Evolutionary conservation across 2,113 vertebrate species (phyloP), one percentile per base, ranked within the genome.

Genomic region (Mirounga angustirostris): DNA sequence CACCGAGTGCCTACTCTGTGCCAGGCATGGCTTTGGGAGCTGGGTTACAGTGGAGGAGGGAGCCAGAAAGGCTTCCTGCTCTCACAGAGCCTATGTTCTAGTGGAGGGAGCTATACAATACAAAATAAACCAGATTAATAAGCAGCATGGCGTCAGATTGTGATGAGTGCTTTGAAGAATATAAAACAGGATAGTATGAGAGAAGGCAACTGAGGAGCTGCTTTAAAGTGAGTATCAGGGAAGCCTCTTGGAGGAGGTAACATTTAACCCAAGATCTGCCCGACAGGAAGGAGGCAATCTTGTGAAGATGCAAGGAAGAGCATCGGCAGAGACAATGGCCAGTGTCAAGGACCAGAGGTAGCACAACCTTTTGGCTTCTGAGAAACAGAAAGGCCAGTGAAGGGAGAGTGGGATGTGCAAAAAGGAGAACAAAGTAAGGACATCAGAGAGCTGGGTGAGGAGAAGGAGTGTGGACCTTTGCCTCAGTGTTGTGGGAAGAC

Each of bases 91-190:
- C 40, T 52, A 82, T 1, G 1, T 80, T 30, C 46, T 52, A 43
- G 26, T 6, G 5, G 11, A 24, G 33, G 22, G 15, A 15, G 5
- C 50, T 0, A 40, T 10, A 58, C 16, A 93, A 89, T 11, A 93
- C 63, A 79, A 95, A 93, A 63, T 81, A 94, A 95, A 33, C 28
- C 26, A 19, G 50, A 89, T 33, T 79, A 83, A 21, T 30, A 65
- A 78, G 59, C 2, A 59, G 54, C 14, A 78, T 1, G 0, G 19
- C 0, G 0, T 61, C 56, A 40, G 16, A n/a, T 9, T 82, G 2
- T 40, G 30, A 71, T 50, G 19, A 73, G 24, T 8, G 18, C 28
- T 52, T 46, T 56, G 22, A 86, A 94, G 78, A 88, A 93, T 33
- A 69, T n/a, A 78, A 90, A 87, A 80, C 18, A 52, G 3, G 5